Conservation (phyloP, 2,888 invertebrate genomes). For the Coenonympha arcania region DNA sequence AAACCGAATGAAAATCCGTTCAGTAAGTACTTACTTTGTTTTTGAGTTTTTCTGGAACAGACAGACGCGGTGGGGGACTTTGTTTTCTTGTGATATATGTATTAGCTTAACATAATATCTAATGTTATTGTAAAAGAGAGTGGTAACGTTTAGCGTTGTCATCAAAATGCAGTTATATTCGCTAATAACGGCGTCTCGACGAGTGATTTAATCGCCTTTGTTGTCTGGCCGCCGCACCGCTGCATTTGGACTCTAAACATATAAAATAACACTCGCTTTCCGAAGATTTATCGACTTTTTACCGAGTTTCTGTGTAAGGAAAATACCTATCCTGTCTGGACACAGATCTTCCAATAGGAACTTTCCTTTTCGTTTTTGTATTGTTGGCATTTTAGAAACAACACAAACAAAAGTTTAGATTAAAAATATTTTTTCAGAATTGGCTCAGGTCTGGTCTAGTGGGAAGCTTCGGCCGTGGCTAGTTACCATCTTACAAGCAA, state of each 20-base stretch:
- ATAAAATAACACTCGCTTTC: constrained; percentile 21
- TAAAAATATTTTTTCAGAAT: too few relatives aligned
- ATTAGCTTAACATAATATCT: too few relatives aligned
- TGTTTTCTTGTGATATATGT: too few relatives aligned
- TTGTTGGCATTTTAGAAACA: neutral
- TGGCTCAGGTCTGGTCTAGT: too few relatives aligned
- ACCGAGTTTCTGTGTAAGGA: neutral
- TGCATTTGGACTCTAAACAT: constrained; percentile 28
- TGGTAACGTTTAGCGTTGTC: constrained; percentile 12
- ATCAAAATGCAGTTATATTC: constrained; percentile 25
- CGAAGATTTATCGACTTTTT: constrained; percentile 7
- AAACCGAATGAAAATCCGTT: too few relatives aligned
- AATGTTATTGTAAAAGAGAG: neutral
- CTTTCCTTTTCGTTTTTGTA: neutral
- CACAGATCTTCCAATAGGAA: neutral
- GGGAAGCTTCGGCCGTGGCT: too few relatives aligned
- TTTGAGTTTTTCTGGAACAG: too few relatives aligned
- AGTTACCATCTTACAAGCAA: too few relatives aligned
- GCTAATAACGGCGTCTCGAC: constrained; percentile 35
- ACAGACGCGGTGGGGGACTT: too few relatives aligned
- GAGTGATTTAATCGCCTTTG: constrained; percentile 46
- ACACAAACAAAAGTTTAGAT: too few relatives aligned
- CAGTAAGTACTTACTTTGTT: too few relatives aligned
- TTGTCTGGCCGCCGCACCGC: constrained; percentile 41
- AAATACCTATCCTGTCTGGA: neutral